Evolutionary conservation across 2,797 vertebrate genomes (phyloP).

Genomic region (Limnodromus scolopaceus): DNA sequence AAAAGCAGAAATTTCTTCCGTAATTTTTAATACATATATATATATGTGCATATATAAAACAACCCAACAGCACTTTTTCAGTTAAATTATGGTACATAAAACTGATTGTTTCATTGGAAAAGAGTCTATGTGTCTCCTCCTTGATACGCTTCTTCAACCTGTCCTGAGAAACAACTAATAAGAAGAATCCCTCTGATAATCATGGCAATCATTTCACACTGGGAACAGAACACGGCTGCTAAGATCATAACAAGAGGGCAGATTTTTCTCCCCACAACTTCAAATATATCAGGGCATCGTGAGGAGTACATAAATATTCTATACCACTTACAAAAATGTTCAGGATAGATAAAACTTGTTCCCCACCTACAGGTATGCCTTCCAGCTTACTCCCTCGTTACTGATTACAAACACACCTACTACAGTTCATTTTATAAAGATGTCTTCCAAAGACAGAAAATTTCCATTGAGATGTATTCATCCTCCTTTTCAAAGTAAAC

Average conservation of each 20-base stretch:
- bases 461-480: neutral
- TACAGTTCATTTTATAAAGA: slow-evolving; percentile 3
- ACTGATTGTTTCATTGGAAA: slow-evolving; percentile 12
- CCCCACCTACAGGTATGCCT: slow-evolving; percentile 18
- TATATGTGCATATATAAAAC: slow-evolving; percentile 28
- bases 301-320: neutral
- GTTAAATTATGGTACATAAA: slow-evolving; percentile 49
- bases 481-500: neutral
- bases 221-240: neutral
- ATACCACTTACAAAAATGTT: slow-evolving; percentile 1
- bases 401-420: slow-evolving; percentile 26
- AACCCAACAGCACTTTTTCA: slow-evolving; percentile 18
- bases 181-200: neutral
- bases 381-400: neutral
- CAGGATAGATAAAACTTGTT: neutral
- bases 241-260: neutral
- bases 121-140: neutral
- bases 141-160: neutral
- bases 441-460: neutral
- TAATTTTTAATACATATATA: slow-evolving; percentile 38
- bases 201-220: neutral
- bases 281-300: neutral
- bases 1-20: slow-evolving; percentile 57
- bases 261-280: slow-evolving; percentile 16
- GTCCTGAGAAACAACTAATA: slow-evolving; percentile 36